Evolutionary conservation across 2,113 vertebrate species (phyloP).

Genomic region (Elgaria multicarinata): DNA sequence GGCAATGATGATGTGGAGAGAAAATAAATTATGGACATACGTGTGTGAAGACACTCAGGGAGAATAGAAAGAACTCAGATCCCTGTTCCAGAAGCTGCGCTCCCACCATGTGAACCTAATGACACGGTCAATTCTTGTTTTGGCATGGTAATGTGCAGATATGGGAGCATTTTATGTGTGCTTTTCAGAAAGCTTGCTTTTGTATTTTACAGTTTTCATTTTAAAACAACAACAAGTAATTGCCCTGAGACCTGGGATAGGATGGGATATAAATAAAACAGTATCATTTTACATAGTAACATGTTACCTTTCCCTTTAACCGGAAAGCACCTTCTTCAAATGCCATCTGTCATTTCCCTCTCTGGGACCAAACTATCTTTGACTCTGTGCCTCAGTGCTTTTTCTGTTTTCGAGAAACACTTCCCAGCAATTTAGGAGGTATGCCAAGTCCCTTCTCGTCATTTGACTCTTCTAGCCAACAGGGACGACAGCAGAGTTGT

Average conservation of each 20-base stretch:
- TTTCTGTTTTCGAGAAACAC: neutral
- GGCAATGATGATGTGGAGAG: neutral
- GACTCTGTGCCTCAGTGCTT: neutral
- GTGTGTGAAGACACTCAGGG: neutral
- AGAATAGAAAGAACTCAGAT: neutral
- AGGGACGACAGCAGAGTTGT: neutral
- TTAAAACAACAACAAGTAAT: neutral
- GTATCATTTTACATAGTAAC: neutral
- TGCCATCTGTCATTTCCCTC: neutral
- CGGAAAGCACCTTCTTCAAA: constrained; percentile 3
- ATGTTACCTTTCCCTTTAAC: neutral
- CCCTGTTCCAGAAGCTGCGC: neutral
- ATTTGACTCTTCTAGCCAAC: neutral
- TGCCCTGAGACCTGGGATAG: neutral
- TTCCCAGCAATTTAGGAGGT: neutral
- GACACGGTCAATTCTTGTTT: neutral
- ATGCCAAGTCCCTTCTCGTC: constrained; percentile 4
- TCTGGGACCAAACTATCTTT: neutral
- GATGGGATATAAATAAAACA: constrained; percentile 9
- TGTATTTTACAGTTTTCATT: neutral
- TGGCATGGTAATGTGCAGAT: too few species aligned
- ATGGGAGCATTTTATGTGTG: neutral
- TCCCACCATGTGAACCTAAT: neutral
- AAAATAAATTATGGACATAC: neutral
- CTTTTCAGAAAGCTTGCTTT: neutral